A percentile compares a stretch with the other conserved stretches of the same genome.
Evolutionary conservation across 2,888 invertebrate genomes (phyloP).

Genomic region (Hypercompe scribonia): DNA sequence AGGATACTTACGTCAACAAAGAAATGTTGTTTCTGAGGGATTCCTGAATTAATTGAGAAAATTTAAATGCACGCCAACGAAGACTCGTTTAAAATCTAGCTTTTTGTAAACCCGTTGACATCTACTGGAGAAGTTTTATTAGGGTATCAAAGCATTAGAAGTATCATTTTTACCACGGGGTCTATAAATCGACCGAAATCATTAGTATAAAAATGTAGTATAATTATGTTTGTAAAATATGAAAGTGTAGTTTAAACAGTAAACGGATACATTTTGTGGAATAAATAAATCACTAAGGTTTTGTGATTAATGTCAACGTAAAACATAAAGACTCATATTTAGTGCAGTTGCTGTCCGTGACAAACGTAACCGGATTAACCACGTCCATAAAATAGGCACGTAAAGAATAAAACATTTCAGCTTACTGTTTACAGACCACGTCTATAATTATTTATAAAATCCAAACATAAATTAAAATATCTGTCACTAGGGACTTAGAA

Average conservation of each 20-base stretch:
- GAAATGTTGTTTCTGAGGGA: too few species aligned
- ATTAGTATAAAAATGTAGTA: background rate
- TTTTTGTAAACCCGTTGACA: background rate
- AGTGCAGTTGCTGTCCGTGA: constrained; percentile 74
- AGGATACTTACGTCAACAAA: too few species aligned
- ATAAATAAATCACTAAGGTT: constrained; percentile 79
- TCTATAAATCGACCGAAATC: background rate
- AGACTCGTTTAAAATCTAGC: background rate
- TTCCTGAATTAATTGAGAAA: background rate
- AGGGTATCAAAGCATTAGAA: background rate
- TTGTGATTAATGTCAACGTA: constrained; percentile 84
- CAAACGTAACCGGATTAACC: constrained; percentile 67
- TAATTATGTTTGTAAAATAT: constrained; percentile 56
- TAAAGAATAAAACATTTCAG: constrained; percentile 76
- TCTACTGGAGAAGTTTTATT: too few species aligned
- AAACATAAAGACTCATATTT: constrained; percentile 84
- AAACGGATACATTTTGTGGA: constrained; percentile 68
- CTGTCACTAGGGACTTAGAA: constrained; percentile 37
- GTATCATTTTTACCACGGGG: background rate
- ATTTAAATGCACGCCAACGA: background rate
- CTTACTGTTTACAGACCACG: constrained; percentile 79
- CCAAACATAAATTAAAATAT: constrained; percentile 76
- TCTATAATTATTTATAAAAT: constrained; percentile 81
- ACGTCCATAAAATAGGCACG: constrained; percentile 67
- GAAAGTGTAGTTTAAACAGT: constrained; percentile 65